Evolutionary conservation across 1,140 invertebrate genomes (phyloP), one percentile per base, ranked within the genome.

Genomic region (Bacillus rossius): DNA sequence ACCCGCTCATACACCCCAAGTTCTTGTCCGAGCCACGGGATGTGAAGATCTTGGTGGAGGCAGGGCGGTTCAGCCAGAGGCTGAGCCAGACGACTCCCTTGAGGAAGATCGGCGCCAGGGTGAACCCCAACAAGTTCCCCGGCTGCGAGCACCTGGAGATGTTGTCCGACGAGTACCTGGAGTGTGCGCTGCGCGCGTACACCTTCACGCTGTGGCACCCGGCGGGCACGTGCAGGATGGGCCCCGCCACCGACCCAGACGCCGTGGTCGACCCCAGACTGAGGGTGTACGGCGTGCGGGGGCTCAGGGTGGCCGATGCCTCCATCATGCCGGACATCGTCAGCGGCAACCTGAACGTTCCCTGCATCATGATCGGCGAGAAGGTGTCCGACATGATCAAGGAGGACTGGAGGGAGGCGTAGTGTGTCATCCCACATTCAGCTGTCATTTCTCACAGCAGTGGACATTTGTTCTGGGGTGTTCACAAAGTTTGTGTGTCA

Each of bases 311-410:
- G 0, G 78, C 85, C 3, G 87, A 89, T 64, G 84, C 82, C 1
- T 88, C 85, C 54, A 80, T 89, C 1, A 89, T 89, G 84, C 87
- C 87, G 2, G 76, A 69, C 1, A 81, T 89, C 22, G 70, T 81
- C 1, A 81, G 78, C 1, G 87, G 85, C 0, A 87, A 89, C 66
- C 87, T 85, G 0, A 87, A 87, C 61, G 84, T 83, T 0, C 82
- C 86, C 0, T 78, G 75, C 1, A 78, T 87, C 8, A 87, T 88
- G 85, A 81, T 88, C 16, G 86, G 77, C 0, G 86, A 88, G 60
- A 85, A 83, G 58, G 83, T 72, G 1, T 75, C 83, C 0, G 84
- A 85, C 61, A 77, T 86, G 65, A 84, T 88, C 60, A 86, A 86
- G 64, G 72, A 80, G 43, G 76, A 79, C 62, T 77, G 71, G 72